Conservation (phyloP, 2,888 invertebrate genomes). For the Thera obeliscata region DNA sequence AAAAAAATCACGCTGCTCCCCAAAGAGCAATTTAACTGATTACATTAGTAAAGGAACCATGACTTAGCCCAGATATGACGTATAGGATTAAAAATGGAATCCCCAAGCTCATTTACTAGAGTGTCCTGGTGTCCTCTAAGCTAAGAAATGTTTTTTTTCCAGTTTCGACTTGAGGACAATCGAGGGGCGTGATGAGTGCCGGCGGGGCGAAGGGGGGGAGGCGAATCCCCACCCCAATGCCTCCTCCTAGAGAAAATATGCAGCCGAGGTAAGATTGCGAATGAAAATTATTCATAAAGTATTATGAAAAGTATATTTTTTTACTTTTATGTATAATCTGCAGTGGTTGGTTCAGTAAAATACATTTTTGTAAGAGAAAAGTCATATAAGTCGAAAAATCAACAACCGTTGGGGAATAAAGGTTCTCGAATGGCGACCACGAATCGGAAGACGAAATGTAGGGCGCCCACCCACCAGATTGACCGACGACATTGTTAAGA, state of each 20-base stretch:
- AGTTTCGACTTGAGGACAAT: constrained; percentile 59
- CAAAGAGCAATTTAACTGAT: constrained; percentile 20
- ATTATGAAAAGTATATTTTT: constrained; percentile 21
- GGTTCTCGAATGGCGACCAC: no score
- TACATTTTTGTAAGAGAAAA: neutral
- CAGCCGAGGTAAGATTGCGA: constrained; percentile 48
- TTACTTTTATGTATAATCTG: constrained; percentile 23
- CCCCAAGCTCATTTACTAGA: constrained; percentile 58
- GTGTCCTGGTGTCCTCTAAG: constrained; percentile 51
- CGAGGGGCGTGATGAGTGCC: constrained; percentile 64
- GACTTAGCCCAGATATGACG: constrained; percentile 21
- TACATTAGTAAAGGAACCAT: constrained; percentile 10
- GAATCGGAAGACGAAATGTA: no score
- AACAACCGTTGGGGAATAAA: no score
- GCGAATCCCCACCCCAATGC: constrained; percentile 79
- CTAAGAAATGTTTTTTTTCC: constrained; percentile 50
- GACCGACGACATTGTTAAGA: no score
- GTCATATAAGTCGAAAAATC: no score
- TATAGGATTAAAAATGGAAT: constrained; percentile 31
- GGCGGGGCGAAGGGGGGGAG: constrained; percentile 66
- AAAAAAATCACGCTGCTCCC: neutral
- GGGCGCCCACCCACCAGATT: no score
- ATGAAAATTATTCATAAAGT: constrained; percentile 36
- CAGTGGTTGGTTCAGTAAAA: constrained; percentile 7
- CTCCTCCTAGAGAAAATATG: constrained; percentile 62